A percentile compares a stretch with the other conserved stretches of the same genome.
Conservation (phyloP, 2,797 vertebrate genomes). For the Margarornis squamiger region DNA sequence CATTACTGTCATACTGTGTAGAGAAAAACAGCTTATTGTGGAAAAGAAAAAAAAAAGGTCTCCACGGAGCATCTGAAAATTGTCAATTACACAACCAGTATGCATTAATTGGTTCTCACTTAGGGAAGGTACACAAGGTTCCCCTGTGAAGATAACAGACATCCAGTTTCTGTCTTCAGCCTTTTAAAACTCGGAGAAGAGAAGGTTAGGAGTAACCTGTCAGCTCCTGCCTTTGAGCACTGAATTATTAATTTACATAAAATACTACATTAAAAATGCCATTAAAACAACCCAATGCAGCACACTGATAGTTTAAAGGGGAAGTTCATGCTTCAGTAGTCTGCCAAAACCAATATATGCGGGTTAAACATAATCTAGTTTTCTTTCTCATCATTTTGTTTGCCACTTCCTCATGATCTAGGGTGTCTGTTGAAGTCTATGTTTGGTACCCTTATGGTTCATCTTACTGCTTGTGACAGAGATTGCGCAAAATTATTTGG, state of each 20-base stretch:
- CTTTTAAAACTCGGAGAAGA: constrained; percentile 26
- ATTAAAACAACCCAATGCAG: constrained; percentile 16
- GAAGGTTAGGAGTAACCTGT: neutral
- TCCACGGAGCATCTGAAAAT: constrained; percentile 56
- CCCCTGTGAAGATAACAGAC: neutral
- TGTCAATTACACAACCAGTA: constrained; percentile 74
- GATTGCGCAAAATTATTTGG: neutral
- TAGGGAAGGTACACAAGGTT: constrained; percentile 25
- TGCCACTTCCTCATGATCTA: neutral
- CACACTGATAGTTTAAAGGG: neutral
- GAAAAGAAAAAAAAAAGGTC: constrained; percentile 43
- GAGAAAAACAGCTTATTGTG: constrained; percentile 69
- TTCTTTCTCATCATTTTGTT: neutral
- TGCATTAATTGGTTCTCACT: constrained; percentile 71
- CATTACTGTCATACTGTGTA: constrained; percentile 72
- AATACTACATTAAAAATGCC: constrained; percentile 36
- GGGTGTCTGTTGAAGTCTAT: neutral
- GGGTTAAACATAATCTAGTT: constrained; percentile 26
- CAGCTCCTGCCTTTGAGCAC: neutral
- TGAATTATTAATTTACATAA: constrained; percentile 48
- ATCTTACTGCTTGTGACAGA: neutral
- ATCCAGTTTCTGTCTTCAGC: neutral
- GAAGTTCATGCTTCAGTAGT: constrained; percentile 14
- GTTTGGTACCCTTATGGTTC: neutral
- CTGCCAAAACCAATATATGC: constrained; percentile 3